Evolutionary conservation across 2,797 vertebrate species (phyloP), one percentile per base, ranked within the genome.

Genomic region (Cygnus olor): DNA sequence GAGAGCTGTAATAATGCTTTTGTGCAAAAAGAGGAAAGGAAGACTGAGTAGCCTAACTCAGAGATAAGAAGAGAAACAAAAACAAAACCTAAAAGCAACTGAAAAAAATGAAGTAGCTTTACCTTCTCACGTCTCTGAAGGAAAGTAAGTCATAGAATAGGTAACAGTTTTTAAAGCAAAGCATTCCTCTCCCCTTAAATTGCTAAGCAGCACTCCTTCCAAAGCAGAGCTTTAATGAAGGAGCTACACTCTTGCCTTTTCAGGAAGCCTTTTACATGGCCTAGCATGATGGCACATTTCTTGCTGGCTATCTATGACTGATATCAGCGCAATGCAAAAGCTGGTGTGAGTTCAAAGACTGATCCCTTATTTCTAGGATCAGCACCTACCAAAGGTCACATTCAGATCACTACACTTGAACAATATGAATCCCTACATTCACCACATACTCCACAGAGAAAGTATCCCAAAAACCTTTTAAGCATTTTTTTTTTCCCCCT

Each of bases 361-460:
- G 8, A 56, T 21, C 11, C 15, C 60, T 44, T 45, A 21, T 47
- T 87, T 51, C 25, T 36, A 64, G n/a, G 38, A 70, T 30, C 68
- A 60, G 32, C 19, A 42, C 22, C 51, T n/a, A 40, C 22, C 30
- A 58, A 51, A 36, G 21, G n/a, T 15, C 7, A 24, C 3, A 28
- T 42, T 77, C 56, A 20, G 1, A 19, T 2, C 4, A 32, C 44
- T 86, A 65, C 42, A 85, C 15, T 27, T 0, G 0, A 85, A 28
- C 30, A 68, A 56, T 6, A 10, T 3, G 47, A 65, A 65, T 69
- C 40, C 24, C 11, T 9, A 53, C 36, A 65, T 53, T 21, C 32
- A n/a, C 18, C 6, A 16, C 0, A 0, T 34, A 51, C 11, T 25
- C 51, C 68, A 40, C 18, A 30, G 18, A 38, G 47, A 70, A 38